Evolutionary conservation across 2,113 vertebrate species (phyloP), one percentile per base, ranked within the genome.

Genomic region (Prionailurus bengalensis): DNA sequence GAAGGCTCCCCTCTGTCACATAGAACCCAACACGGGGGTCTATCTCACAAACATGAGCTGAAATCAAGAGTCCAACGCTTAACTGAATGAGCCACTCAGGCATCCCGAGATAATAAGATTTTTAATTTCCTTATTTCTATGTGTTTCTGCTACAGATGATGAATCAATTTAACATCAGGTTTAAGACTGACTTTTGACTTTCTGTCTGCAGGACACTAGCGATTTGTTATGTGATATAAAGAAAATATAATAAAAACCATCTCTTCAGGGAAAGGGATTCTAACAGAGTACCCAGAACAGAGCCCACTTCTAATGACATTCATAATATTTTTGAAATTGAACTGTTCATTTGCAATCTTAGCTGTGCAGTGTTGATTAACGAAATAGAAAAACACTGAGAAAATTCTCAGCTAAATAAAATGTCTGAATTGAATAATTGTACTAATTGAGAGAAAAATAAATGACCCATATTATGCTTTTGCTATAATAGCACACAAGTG

Each of bases 321-420:
- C 23, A 80, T 21, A 87, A 15, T 73, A 66, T 95, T 89, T 45
- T 55, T 97, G 96, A 94, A 95, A 80, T 79, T 74, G 65, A 96
- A 91, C 0, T 8, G 29, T 29, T 98, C 55, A 65, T 95, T 8
- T 42, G 3, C 15, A 87, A 86, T 81, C 66, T 27, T 71, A 65
- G n/a, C 53, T 39, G 33, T 74, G 27, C 10, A 89, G 25, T 85
- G 97, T 91, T 82, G 61, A 89, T 71, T 78, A 91, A 42, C 17
- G 53, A 16, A 82, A 53, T 42, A 58, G 39, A 93, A 95, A 78
- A 91, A 58, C n/a, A 78, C 2, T 25, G 31, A 82, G 33, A 53
- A 92, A 93, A 89, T 85, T 71, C 71, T 82, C 53, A 91, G 36
- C 4, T 86, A 5, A 25, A 66, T 78, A 66, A 51, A 88, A 70